phyloP scores from a whole-genome alignment of 2,113 vertebrate genomes.

The Phainopepla nitens region DNA sequence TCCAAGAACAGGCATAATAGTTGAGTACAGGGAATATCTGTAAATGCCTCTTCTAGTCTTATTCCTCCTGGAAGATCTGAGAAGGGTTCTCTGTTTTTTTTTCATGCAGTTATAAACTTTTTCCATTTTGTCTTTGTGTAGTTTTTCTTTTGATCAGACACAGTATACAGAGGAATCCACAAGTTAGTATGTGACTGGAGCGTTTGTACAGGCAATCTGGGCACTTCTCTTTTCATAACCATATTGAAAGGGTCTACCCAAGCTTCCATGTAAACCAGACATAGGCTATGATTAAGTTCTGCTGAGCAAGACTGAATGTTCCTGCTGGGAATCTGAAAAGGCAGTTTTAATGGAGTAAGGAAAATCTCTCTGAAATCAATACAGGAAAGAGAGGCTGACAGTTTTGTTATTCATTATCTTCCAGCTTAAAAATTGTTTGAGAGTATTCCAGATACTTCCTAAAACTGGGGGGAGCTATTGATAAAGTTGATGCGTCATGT shows the following conservation, averaged over 20 bases:
- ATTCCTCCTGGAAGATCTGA: background rate
- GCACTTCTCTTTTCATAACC: background rate
- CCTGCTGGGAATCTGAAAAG: conserved; percentile 5
- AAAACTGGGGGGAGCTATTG: background rate
- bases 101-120: background rate
- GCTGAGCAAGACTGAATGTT: background rate
- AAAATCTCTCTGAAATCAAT: conserved; percentile 32
- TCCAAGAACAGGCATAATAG: background rate
- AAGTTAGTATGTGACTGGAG: background rate
- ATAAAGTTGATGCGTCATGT: background rate
- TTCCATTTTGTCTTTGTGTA: background rate
- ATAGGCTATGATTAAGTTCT: background rate
- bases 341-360: background rate
- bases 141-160: background rate
- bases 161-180: background rate
- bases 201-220: background rate
- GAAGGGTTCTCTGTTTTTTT: background rate
- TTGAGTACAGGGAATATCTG: background rate
- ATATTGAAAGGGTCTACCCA: background rate
- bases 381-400: background rate
- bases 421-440: background rate
- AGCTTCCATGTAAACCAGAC: background rate
- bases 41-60: background rate
- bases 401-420: conserved; percentile 39
- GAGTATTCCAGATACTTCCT: background rate